A percentile compares a stretch with the other conserved stretches of the same genome.
Evolutionary conservation across 2,113 vertebrate genomes (phyloP).

Genomic region (Muscicapa adusta): DNA sequence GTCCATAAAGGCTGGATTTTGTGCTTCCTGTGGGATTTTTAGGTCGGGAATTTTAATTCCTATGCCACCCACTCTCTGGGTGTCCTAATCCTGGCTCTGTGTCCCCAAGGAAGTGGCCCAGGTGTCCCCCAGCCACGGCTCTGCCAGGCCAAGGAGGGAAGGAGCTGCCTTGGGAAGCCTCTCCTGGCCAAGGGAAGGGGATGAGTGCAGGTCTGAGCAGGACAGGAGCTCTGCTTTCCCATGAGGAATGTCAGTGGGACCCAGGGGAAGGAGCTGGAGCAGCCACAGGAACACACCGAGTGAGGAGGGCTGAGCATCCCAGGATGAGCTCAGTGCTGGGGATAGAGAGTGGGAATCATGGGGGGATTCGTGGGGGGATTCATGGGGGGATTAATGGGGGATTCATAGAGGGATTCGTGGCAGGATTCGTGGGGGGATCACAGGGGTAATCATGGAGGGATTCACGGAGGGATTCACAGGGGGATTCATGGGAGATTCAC

Average conservation of each 20-base stretch:
- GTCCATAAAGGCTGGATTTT: fast-evolving
- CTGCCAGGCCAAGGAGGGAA: not conserved
- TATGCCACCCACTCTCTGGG: fast-evolving
- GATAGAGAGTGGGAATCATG: not conserved
- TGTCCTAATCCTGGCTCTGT: not conserved
- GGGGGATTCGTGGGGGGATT: not conserved
- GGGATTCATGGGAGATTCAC: too few species aligned
- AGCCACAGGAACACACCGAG: fast-evolving
- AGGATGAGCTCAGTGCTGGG: fast-evolving
- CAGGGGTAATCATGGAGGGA: too few species aligned
- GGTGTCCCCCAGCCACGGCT: not conserved
- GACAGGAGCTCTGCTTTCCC: not conserved
- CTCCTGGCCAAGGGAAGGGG: fast-evolving
- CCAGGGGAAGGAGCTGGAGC: not conserved
- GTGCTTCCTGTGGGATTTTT: not conserved
- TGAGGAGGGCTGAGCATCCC: not conserved
- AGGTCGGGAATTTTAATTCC: not conserved
- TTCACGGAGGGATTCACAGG: too few species aligned
- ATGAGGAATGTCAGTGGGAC: fast-evolving
- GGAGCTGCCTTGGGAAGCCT: not conserved
- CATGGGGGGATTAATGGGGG: too few species aligned
- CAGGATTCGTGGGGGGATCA: too few species aligned
- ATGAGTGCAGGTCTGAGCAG: fast-evolving
- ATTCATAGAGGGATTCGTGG: not conserved
- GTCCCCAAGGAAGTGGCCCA: not conserved